Percentiles rank a stretch among this genome's conserved stretches.
Conservation (phyloP, 2,888 invertebrate species). For the Eremobia ochroleuca region DNA sequence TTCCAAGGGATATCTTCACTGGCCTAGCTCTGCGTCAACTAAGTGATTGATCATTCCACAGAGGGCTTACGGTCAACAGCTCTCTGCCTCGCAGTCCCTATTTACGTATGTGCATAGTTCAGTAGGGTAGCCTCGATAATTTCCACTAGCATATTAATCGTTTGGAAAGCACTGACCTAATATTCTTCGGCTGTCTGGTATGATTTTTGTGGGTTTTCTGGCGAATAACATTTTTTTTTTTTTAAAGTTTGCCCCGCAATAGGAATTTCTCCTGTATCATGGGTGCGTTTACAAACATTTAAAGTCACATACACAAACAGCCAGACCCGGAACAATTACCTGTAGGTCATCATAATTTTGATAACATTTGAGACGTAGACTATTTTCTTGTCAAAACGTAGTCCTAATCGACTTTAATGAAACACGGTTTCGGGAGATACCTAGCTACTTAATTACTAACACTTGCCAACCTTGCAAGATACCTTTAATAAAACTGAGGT, state of each 20-base stretch:
- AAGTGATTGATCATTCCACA: conserved; percentile 49
- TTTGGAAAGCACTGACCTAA: conserved; percentile 38
- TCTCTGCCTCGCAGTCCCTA: conserved; percentile 20
- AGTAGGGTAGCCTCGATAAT: conserved; percentile 52
- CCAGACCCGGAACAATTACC: no score
- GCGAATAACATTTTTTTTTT: not conserved
- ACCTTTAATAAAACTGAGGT: not conserved
- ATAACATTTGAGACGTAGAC: not conserved
- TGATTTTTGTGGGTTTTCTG: not conserved
- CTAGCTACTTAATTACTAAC: not conserved
- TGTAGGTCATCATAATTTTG: not conserved
- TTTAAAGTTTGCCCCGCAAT: no score
- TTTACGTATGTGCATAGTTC: conserved; percentile 61
- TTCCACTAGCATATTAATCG: conserved; percentile 45
- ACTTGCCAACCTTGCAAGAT: not conserved
- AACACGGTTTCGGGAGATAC: not conserved
- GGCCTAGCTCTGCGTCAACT: conserved; percentile 10
- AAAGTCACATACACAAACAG: no score
- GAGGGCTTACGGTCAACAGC: conserved; percentile 44
- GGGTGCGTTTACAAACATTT: no score
- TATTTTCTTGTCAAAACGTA: not conserved
- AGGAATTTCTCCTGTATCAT: no score
- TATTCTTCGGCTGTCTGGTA: conserved; percentile 10
- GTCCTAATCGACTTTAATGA: not conserved
- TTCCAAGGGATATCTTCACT: not conserved